Evolutionary conservation across 1,140 invertebrate species (phyloP).

Genomic region (Rhopalosiphum padi): DNA sequence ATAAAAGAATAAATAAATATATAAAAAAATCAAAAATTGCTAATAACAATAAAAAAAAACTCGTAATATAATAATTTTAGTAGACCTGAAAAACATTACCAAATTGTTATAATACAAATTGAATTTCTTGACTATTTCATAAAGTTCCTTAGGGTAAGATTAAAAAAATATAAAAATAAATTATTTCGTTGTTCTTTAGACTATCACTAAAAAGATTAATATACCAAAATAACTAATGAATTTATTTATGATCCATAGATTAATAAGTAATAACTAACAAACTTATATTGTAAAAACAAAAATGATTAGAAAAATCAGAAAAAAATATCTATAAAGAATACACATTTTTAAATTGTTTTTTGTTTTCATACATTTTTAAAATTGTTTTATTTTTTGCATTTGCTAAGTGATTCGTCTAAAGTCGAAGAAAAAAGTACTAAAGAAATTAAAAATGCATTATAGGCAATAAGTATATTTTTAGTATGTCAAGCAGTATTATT

Average conservation of each 20-base stretch:
- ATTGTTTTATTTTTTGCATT: no score
- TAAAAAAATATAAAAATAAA: neutral
- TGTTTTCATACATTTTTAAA: no score
- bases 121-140: neutral
- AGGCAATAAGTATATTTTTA: no score
- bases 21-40: neutral
- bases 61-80: neutral
- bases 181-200: neutral
- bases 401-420: no score
- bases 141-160: neutral
- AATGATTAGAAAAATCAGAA: neutral
- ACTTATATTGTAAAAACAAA: neutral
- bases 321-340: no score
- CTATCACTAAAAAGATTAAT: neutral
- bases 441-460: no score
- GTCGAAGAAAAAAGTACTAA: no score
- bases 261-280: neutral
- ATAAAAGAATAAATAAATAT: neutral
- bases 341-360: no score
- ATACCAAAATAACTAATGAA: neutral
- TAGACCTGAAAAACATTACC: neutral
- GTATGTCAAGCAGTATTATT: no score
- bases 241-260: neutral
- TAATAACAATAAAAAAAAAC: neutral
- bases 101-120: neutral